Conservation (phyloP, 2,888 invertebrate species). For the Parapristionchus giblindavisi region DNA sequence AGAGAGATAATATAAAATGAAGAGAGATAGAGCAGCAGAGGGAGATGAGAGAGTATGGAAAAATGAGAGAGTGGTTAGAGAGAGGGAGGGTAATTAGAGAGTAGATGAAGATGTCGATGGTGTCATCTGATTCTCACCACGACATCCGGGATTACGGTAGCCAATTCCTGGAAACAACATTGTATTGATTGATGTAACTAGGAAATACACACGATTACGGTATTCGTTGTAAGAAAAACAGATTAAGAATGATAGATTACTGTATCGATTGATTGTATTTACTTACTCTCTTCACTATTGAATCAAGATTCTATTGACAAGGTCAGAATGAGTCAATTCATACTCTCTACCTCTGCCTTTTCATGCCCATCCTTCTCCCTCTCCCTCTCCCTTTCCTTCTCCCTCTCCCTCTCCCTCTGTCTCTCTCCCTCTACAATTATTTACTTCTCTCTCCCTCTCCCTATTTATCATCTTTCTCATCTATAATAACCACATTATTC, state of each 20-base stretch:
- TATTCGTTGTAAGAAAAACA: too few relatives aligned
- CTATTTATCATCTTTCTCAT: background rate
- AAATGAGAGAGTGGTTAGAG: conserved; percentile 9
- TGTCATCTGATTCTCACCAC: conserved; percentile 20
- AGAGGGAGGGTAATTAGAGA: conserved; percentile 8
- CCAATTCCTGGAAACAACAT: too few relatives aligned
- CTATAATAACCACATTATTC: background rate
- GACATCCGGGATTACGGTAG: conserved; percentile 16
- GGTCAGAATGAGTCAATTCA: too few relatives aligned
- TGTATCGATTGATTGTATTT: background rate
- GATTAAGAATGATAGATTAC: too few relatives aligned
- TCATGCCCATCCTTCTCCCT: background rate
- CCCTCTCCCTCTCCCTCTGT: background rate
- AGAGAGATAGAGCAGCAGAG: conserved; percentile 13
- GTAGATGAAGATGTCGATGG: conserved; percentile 6
- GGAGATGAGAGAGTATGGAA: background rate
- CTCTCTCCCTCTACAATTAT: conserved; percentile 8
- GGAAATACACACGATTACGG: too few relatives aligned
- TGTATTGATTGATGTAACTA: too few relatives aligned
- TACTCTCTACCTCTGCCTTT: background rate
- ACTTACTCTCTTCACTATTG: background rate
- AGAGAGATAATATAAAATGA: background rate
- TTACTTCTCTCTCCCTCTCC: background rate
- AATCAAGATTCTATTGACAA: background rate
- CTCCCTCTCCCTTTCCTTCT: background rate